Conservation (phyloP, 2,888 invertebrate genomes). For the Dicyrtoma fusca region DNA sequence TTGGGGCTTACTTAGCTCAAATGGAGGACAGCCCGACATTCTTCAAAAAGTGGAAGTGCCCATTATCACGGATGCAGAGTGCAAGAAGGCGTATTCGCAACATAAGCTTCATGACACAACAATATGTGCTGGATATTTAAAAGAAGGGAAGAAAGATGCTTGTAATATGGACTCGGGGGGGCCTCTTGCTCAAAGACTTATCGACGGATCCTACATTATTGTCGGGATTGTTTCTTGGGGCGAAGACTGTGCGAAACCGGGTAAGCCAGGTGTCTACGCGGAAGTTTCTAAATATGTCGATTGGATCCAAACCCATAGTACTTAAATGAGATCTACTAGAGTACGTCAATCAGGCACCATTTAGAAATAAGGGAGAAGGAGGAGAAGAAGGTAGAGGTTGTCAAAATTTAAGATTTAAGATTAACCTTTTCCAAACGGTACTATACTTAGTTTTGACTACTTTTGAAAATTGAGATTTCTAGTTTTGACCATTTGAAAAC, state of each 20-base stretch:
- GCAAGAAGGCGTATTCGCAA: background rate
- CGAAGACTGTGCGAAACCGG: background rate
- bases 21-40: background rate
- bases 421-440: no score
- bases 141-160: constrained; percentile 23
- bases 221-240: constrained; percentile 18
- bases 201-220: background rate
- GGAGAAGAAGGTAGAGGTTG: no score
- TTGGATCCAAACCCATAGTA: no score
- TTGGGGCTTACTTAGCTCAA: constrained; percentile 12
- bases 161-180: constrained; percentile 29
- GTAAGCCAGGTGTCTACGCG: constrained; percentile 11
- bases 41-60: background rate
- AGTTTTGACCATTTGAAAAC: no score
- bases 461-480: no score
- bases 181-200: background rate
- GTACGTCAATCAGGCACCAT: no score
- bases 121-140: constrained; percentile 27
- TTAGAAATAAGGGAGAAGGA: no score
- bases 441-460: no score
- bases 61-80: no score
- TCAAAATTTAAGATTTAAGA: no score
- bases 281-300: background rate
- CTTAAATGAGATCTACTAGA: no score
- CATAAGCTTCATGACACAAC: background rate